phyloP scores from a whole-genome alignment of 2,113 vertebrate species.

The Anguilla japonica region DNA sequence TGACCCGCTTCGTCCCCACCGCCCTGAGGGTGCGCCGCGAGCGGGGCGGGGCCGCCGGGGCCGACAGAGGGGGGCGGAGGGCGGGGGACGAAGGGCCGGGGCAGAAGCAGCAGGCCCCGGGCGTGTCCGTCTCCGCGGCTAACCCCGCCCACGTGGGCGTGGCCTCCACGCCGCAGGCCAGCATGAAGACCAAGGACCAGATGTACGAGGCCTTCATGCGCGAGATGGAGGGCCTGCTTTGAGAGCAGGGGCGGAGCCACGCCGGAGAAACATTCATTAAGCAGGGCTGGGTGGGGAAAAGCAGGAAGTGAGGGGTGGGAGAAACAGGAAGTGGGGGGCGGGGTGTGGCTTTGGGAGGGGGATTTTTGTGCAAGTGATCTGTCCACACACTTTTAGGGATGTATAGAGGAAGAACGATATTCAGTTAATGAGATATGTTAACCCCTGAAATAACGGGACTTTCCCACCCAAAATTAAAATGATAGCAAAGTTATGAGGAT shows the following conservation, averaged over 20 bases:
- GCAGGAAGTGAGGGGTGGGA: not conserved
- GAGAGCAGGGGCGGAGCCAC: slow-evolving; percentile 32
- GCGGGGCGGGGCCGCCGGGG: slow-evolving; percentile 62
- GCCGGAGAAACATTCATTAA: not conserved
- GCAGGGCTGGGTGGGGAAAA: not conserved
- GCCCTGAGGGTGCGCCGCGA: slow-evolving; percentile 91
- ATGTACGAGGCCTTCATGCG: slow-evolving; percentile 99
- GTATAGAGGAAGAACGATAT: too few relatives aligned
- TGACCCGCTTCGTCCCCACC: slow-evolving; percentile 94
- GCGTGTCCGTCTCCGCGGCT: slow-evolving; percentile 57
- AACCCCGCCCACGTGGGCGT: slow-evolving; percentile 68
- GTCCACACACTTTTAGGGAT: too few relatives aligned
- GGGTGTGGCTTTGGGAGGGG: too few relatives aligned
- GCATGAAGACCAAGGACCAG: slow-evolving; percentile 96
- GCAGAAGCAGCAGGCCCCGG: slow-evolving; percentile 59
- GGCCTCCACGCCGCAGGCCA: slow-evolving; percentile 76
- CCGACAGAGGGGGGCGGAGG: slow-evolving; percentile 52
- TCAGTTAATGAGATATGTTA: not conserved
- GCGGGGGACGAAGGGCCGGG: slow-evolving; percentile 73
- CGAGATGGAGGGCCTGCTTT: slow-evolving; percentile 96
- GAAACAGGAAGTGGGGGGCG: not conserved
- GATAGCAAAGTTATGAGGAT: not conserved
- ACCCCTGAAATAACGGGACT: not conserved
- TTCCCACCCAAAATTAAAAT: not conserved
- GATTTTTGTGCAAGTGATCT: too few relatives aligned